phyloP scores from a whole-genome alignment of 23 tunicate genomes.

The Pegea sp. region DNA sequence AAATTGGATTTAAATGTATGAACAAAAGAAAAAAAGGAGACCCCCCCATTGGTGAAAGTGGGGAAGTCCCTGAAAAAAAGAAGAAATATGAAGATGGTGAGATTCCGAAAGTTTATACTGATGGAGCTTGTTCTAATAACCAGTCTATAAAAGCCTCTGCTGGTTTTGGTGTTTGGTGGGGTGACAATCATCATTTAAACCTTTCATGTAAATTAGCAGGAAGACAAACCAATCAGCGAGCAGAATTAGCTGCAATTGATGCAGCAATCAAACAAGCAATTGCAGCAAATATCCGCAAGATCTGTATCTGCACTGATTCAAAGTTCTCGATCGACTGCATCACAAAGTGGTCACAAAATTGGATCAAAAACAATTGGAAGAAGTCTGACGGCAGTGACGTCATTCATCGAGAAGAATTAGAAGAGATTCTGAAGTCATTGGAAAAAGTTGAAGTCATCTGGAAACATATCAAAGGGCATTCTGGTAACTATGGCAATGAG shows the following conservation, averaged over 20 bases:
- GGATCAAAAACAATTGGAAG: slow-evolving; percentile 42
- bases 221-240: slow-evolving; percentile 70
- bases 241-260: slow-evolving; percentile 62
- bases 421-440: slow-evolving; percentile 30
- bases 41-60: no score
- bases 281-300: slow-evolving; percentile 3
- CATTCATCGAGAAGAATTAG: slow-evolving; percentile 42
- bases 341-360: slow-evolving; percentile 44
- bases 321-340: slow-evolving; percentile 61
- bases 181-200: slow-evolving; percentile 45
- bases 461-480: slow-evolving; percentile 63
- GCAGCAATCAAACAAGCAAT: slow-evolving; percentile 51
- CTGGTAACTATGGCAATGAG: slow-evolving; percentile 61
- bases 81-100: no score
- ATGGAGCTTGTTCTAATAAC: slow-evolving; percentile 88
- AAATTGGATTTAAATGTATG: no score
- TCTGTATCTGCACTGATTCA: slow-evolving; percentile 53
- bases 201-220: slow-evolving; percentile 35
- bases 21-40: no score
- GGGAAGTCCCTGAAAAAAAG: no score
- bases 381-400: slow-evolving; percentile 74
- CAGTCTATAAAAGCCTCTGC: slow-evolving; percentile 25
- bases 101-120: slow-evolving; percentile 48
- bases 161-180: slow-evolving; percentile 97
- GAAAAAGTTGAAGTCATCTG: slow-evolving; percentile 44